Percentiles rank a stretch among this genome's conserved stretches.
Evolutionary conservation across 2,113 vertebrate species (phyloP).

Genomic region (Ciconia maguari): DNA sequence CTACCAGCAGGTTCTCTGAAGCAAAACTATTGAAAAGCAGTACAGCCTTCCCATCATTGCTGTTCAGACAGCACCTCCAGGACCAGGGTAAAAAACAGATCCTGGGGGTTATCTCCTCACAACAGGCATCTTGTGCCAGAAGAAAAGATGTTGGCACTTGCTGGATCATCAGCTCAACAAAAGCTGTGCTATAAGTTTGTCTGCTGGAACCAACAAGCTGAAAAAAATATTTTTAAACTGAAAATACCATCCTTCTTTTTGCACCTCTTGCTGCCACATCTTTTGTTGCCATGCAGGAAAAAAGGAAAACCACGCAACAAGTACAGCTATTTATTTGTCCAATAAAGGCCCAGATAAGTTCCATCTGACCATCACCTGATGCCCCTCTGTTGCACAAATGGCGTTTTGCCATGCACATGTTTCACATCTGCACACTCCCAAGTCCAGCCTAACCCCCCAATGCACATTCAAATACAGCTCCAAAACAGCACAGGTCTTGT

Average conservation of each 20-base stretch:
- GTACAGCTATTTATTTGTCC: neutral
- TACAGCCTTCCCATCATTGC: neutral
- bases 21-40: neutral
- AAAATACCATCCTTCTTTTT: neutral
- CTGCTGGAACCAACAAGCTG: neutral
- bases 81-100: neutral
- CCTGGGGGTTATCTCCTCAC: neutral
- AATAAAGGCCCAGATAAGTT: neutral
- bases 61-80: neutral
- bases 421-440: neutral
- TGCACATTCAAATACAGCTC: accelerated
- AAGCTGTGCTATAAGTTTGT: neutral
- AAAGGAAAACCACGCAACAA: neutral
- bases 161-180: neutral
- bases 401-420: neutral
- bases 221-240: neutral
- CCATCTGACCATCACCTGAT: neutral
- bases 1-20: neutral
- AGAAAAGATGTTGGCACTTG: neutral
- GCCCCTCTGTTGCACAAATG: neutral
- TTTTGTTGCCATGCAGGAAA: neutral
- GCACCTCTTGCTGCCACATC: neutral
- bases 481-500: neutral
- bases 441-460: neutral
- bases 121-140: neutral